Base-by-base conservation (phyloP, 2,888 invertebrate species). In the Lepidochitona cinerea region DNA sequence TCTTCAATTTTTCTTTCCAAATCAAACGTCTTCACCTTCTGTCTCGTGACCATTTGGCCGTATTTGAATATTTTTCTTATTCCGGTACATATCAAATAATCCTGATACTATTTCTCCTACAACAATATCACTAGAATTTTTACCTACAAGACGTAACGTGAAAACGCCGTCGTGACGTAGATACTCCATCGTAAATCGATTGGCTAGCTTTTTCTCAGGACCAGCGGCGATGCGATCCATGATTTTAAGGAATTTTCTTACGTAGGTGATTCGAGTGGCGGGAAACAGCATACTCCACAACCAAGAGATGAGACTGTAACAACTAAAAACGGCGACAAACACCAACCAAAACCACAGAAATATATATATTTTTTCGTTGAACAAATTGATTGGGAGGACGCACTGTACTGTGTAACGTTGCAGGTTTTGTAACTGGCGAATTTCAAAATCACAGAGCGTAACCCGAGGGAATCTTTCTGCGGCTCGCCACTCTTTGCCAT, bases 231-330 rank as follows among this genome's bases (percentile, higher is more conserved):
- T 84, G 26, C 90, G 86, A 80, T 90, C 90, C 89, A 91, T 91
- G 70, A 91, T 88, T 79, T 91, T 90, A 33, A 92, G 86, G 75
- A 91, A 89, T 78, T 91, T 92, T 67, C 91, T 81, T 81, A 92
- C 89, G 78, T 91, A 90, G 68, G 91, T 85, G 69, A 89, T 85
- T 71, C 90, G 79, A 69, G 87, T 87, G 64, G 89, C 85, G 66
- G 89, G 88, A 83, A 89, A 89, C n/a, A 88, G 83, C 76, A 89
- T 88, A 72, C 87, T 83, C 88, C 89, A 89, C 18, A 89, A 79
- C 90, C 90, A 90, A 35, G 84, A 76, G 12, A 86, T 76, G 65
- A 90, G 83, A 74, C 85, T 86, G 75, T 86, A 83, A 68, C 87
- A 82, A 1, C 89, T 87, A 70, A 89, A 78, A n/a, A 84, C 75